phyloP scores from a whole-genome alignment of 1,140 invertebrate genomes.

The Yoshiicerus persimilis region DNA sequence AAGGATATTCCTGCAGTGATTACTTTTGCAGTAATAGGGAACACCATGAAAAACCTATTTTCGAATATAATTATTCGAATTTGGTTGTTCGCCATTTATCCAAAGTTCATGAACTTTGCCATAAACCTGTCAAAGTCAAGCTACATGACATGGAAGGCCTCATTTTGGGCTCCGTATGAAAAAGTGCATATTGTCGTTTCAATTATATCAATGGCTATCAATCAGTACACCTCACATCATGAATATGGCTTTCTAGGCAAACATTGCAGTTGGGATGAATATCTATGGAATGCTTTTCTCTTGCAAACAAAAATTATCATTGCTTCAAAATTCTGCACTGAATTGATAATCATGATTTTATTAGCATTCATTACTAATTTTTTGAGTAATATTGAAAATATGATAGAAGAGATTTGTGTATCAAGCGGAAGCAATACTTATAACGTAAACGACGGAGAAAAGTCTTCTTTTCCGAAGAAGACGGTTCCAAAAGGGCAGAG shows the following conservation, averaged over 20 bases:
- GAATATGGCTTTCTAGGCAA: neutral
- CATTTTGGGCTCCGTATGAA: neutral
- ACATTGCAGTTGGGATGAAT: neutral
- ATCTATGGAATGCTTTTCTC: neutral
- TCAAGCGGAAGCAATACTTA: neutral
- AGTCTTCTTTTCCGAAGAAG: too few species aligned
- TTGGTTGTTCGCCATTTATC: neutral
- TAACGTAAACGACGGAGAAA: neutral
- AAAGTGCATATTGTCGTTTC: neutral
- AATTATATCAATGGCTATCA: neutral
- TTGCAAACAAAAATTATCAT: neutral
- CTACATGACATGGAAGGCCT: neutral
- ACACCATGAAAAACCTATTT: neutral
- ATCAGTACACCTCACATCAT: neutral
- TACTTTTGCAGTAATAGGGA: neutral
- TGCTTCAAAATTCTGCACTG: neutral
- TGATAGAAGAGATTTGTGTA: neutral
- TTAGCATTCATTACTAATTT: neutral
- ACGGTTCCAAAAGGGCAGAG: too few species aligned
- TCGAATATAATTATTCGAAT: neutral
- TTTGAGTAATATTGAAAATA: neutral
- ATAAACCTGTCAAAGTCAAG: neutral
- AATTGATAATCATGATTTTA: neutral
- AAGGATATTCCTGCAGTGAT: too few species aligned
- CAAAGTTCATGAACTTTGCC: neutral